Percentiles rank a stretch among this genome's conserved stretches.
These are phyloP conservation scores for Paracentrotus lividus DNA, from an alignment of 53 echinoderm and acorn worm genomes.

Conservation along the genomic window DNA sequence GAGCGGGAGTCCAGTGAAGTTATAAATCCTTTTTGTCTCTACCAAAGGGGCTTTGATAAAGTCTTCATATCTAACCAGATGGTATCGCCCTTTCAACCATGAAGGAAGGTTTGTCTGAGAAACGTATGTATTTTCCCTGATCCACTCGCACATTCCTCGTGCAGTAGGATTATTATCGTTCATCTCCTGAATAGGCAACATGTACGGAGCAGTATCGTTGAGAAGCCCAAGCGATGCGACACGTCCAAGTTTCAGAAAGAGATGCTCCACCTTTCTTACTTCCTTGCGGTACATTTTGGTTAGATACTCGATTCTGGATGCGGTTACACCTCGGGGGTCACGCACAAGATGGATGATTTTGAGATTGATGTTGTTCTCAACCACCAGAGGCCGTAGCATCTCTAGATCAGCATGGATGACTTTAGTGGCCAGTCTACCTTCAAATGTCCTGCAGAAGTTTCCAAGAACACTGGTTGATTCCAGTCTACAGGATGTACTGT, in stretches of 20 bases:
- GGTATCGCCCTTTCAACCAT: slow-evolving; percentile 79
- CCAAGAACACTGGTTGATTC: slow-evolving; percentile 5
- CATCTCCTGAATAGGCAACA: background rate
- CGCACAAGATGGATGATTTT: slow-evolving; percentile 86
- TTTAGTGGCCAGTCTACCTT: slow-evolving; percentile 68
- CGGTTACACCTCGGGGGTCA: slow-evolving; percentile 83
- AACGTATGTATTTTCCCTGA: slow-evolving; percentile 61
- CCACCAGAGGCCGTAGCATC: slow-evolving; percentile 71
- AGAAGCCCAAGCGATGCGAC: background rate
- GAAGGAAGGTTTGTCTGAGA: slow-evolving; percentile 65
- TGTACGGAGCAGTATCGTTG: background rate
- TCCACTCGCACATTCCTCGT: slow-evolving; percentile 75
- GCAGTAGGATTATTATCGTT: background rate
- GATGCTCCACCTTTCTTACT: background rate
- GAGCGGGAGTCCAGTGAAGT: slow-evolving; percentile 72
- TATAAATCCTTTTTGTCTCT: slow-evolving; percentile 73
- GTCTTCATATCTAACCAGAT: slow-evolving; percentile 84
- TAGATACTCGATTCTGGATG: slow-evolving; percentile 74
- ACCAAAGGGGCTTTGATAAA: slow-evolving; percentile 72
- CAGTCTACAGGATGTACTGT: background rate
- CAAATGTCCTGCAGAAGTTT: slow-evolving; percentile 28
- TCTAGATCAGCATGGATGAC: slow-evolving; percentile 78
- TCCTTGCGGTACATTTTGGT: background rate
- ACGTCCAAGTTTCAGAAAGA: background rate
- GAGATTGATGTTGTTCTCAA: slow-evolving; percentile 71